Conservation (phyloP, 2,113 vertebrate species). For the Amia ocellicauda region DNA sequence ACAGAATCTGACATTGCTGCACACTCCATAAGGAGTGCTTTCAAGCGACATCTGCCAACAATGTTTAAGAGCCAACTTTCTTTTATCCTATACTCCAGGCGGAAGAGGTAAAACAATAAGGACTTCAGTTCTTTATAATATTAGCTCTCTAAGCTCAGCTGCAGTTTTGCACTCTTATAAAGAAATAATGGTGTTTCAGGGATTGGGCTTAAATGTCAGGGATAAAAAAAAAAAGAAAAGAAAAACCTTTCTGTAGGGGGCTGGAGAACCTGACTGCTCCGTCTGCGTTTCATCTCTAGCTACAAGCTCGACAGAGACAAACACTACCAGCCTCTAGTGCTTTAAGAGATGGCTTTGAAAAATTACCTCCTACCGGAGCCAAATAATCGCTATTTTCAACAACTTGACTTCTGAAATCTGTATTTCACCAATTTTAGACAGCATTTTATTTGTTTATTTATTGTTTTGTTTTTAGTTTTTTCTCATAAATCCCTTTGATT, state of each 20-base stretch:
- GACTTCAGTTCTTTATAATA: conserved; percentile 51
- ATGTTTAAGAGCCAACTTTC: conserved; percentile 64
- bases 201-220: conserved; percentile 36
- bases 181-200: background rate
- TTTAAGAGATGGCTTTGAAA: background rate
- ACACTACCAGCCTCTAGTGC: too few relatives aligned
- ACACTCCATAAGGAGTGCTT: conserved; percentile 72
- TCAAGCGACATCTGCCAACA: conserved; percentile 76
- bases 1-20: conserved; percentile 29
- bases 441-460: too few relatives aligned
- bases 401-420: background rate
- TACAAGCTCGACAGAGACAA: too few relatives aligned
- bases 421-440: background rate
- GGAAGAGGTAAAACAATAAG: conserved; percentile 68
- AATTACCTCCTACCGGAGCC: background rate
- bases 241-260: too few relatives aligned
- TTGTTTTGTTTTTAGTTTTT: background rate
- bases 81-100: conserved; percentile 79
- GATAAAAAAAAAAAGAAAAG: conserved; percentile 36
- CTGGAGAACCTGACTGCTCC: too few relatives aligned
- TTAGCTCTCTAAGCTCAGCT: conserved; percentile 52
- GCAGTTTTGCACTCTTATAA: conserved; percentile 34
- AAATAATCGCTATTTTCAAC: background rate
- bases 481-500: background rate
- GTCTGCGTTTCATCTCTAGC: too few relatives aligned